A percentile compares a stretch with the other conserved stretches of the same genome.
phyloP scores from a whole-genome alignment of 2,113 vertebrate genomes.

The Sigmodon hispidus region DNA sequence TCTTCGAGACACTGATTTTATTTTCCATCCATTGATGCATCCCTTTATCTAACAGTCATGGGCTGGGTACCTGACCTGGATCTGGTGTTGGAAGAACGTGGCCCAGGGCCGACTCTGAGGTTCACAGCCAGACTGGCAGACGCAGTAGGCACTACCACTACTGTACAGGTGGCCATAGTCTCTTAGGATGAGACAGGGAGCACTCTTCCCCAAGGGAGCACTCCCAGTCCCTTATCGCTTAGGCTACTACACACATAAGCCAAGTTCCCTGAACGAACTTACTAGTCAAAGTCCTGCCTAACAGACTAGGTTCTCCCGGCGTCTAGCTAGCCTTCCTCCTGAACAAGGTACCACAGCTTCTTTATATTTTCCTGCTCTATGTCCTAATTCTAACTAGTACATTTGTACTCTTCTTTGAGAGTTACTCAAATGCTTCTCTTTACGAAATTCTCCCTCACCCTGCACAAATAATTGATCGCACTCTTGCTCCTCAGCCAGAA shows the following conservation, averaged over 20 bases:
- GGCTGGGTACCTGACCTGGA: neutral
- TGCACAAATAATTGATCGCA: neutral
- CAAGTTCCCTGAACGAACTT: neutral
- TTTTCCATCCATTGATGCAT: conserved; percentile 50
- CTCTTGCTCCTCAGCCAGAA: neutral
- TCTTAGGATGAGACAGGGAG: neutral
- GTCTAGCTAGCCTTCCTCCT: neutral
- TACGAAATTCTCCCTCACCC: neutral
- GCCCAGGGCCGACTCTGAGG: neutral
- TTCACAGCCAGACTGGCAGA: neutral
- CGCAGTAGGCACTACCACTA: neutral
- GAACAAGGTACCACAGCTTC: too few relatives aligned
- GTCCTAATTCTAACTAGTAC: neutral
- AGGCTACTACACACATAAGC: too few relatives aligned
- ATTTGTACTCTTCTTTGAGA: neutral
- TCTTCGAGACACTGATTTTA: neutral
- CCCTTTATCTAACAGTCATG: neutral
- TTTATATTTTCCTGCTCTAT: neutral
- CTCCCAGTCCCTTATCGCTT: neutral
- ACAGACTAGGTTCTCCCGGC: neutral
- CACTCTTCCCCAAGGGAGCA: neutral
- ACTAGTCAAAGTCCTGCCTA: neutral
- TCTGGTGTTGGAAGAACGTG: conserved; percentile 1
- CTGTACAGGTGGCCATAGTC: too few relatives aligned
- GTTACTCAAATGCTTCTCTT: neutral